Conservation (phyloP, 64 coral and sea anemone genomes). For the Montipora efflorescens region DNA sequence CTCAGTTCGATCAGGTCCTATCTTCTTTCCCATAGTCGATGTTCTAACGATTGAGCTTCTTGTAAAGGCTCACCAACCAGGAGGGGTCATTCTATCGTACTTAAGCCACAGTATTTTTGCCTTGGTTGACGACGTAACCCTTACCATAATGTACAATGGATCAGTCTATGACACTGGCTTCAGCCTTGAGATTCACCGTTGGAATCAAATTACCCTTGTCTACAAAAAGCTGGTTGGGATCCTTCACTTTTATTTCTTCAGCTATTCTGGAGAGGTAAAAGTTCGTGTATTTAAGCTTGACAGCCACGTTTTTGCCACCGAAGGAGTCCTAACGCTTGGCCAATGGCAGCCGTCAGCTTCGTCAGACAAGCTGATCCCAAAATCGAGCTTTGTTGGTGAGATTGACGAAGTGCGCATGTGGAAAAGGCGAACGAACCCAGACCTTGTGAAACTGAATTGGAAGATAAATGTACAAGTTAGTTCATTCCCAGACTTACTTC, state of each 20-base stretch:
- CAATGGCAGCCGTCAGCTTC: conserved; percentile 83
- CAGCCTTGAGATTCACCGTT: conserved; percentile 68
- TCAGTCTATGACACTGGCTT: conserved; percentile 68
- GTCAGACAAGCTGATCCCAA: conserved; percentile 31
- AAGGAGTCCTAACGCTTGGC: conserved; percentile 70
- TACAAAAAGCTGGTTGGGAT: conserved; percentile 73
- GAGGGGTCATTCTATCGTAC: conserved; percentile 86
- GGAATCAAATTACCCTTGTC: conserved; percentile 89
- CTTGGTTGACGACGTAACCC: conserved; percentile 66
- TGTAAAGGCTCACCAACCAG: conserved; percentile 74
- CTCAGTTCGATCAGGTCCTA: conserved; percentile 73
- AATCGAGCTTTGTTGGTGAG: conserved; percentile 83
- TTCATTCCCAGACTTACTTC: conserved; percentile 78
- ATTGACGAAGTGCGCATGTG: conserved; percentile 92
- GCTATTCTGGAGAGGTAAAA: conserved; percentile 47
- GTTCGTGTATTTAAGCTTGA: conserved; percentile 81
- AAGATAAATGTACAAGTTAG: conserved; percentile 68
- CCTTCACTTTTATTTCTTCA: conserved; percentile 80
- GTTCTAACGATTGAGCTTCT: conserved; percentile 90
- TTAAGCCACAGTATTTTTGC: conserved; percentile 67
- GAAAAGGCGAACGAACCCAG: conserved; percentile 84
- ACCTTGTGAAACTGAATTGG: conserved; percentile 79
- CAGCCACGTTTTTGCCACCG: conserved; percentile 54
- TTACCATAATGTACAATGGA: conserved; percentile 60
- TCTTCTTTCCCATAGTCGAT: conserved; percentile 66